phyloP scores from a whole-genome alignment of 2,113 vertebrate genomes.

The Archocentrus centrarchus region DNA sequence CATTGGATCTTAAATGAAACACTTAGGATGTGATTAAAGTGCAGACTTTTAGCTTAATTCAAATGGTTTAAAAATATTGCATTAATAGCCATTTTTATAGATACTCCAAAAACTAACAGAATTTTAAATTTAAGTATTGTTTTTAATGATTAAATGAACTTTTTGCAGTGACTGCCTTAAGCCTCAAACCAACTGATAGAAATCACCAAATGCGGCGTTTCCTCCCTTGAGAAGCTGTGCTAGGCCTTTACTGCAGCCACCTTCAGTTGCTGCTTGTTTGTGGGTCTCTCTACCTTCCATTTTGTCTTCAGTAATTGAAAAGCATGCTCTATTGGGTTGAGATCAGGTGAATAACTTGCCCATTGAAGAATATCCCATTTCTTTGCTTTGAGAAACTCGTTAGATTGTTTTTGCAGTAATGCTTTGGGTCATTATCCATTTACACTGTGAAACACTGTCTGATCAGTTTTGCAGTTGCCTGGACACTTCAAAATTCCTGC shows the following conservation, averaged over 20 bases:
- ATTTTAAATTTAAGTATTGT: background rate
- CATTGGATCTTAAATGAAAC: background rate
- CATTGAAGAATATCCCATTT: constrained; percentile 5
- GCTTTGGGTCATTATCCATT: background rate
- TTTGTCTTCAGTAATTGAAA: constrained; percentile 16
- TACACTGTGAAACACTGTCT: background rate
- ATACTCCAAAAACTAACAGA: background rate
- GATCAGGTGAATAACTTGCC: background rate
- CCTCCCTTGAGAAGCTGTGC: background rate
- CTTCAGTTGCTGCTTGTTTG: background rate
- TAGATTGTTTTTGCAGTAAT: constrained; percentile 2
- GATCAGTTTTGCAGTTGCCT: background rate
- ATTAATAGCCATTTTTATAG: background rate
- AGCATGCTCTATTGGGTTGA: constrained; percentile 9
- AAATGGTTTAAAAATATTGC: background rate
- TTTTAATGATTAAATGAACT: background rate
- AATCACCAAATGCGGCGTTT: background rate
- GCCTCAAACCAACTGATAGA: background rate
- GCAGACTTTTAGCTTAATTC: background rate
- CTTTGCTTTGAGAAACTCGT: constrained; percentile 1
- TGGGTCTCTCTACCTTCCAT: background rate
- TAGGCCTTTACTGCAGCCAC: background rate
- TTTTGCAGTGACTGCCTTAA: background rate
- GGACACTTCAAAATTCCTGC: constrained; percentile 1
- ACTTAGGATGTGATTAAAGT: background rate